Evolutionary conservation across 2,113 vertebrate genomes (phyloP).

Genomic region (Labeo rohita): DNA sequence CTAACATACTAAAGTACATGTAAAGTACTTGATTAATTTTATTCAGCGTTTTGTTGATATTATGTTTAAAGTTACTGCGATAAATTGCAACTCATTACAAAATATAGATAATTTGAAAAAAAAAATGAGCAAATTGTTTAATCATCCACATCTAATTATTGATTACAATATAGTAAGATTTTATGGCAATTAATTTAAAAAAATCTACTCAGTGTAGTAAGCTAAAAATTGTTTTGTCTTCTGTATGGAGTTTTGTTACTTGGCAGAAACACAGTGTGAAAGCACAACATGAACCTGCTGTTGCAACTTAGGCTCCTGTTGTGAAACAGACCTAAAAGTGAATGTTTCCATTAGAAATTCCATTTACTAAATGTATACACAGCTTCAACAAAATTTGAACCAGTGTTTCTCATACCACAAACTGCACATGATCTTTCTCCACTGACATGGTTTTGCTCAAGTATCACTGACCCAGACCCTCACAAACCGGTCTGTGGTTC

Average conservation of each 20-base stretch:
- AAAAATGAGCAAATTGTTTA: neutral
- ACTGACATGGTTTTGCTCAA: constrained; percentile 37
- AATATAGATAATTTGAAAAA: too few relatives aligned
- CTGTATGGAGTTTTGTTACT: neutral
- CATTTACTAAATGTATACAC: neutral
- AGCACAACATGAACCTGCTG: neutral
- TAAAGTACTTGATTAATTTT: too few relatives aligned
- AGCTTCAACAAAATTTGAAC: neutral
- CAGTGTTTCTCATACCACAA: neutral
- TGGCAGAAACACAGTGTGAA: neutral
- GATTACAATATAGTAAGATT: neutral
- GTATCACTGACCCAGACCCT: constrained; percentile 55
- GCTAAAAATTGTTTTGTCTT: neutral
- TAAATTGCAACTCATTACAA: too few relatives aligned
- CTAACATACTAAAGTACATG: too few relatives aligned
- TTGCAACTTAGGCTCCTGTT: neutral
- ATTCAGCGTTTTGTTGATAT: too few relatives aligned
- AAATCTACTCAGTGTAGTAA: too few relatives aligned
- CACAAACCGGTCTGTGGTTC: constrained; percentile 50
- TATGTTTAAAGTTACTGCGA: too few relatives aligned
- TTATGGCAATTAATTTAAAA: neutral
- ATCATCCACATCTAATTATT: neutral
- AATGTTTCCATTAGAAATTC: neutral
- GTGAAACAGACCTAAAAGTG: neutral
- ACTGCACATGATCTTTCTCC: constrained; percentile 9